Base-by-base conservation (phyloP, 1,140 invertebrate species). In the Brachionus calyciflorus region DNA sequence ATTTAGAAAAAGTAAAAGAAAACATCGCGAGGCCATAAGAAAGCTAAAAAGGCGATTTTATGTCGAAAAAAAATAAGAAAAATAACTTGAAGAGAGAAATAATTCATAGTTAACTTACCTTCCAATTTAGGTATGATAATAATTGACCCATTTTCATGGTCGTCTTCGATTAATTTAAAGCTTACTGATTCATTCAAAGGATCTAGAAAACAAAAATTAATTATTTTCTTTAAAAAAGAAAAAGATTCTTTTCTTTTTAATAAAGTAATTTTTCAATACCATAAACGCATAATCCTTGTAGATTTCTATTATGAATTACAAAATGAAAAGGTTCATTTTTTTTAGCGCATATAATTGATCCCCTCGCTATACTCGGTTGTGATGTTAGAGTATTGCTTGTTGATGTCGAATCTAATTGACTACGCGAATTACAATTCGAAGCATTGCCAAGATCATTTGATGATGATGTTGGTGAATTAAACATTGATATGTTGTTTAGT, bases 131-230 rank as follows among this genome's bases (percentile, higher is more conserved):
- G 60, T 12, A 44, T 24, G 19, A 65, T 65, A 21, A 41, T 21
- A 19, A 65, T 28, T 65, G 60, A 65, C 60, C 60, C 60, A 65
- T 65, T 65, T 65, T 65, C 60, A 65, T 65, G 60, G 37, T 65
- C 60, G 19, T 65, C 60, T 65, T 65, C 60, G 4, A 21, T 26
- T 65, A 65, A 44, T 65, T 65, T 65, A 21, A 65, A 65, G 24
- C 60, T 65, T 44, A 65, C 33, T 24, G 60, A 37, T 21, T 44
- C 37, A 24, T 65, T 65, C 24, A 44, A 65, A 44, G 60, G 60
- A 65, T 65, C 60, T 65, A 46, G 19, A 3, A 24, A 10, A 41
- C 7, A 44, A 65, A 24, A 65, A 65, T 14, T 44, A 65, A 65
- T 44, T 44, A 44, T 24, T 44, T 65, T 44, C 17, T 14, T 37